Evolutionary conservation across 2,113 vertebrate genomes (phyloP).

Genomic region (Mastomys coucha): DNA sequence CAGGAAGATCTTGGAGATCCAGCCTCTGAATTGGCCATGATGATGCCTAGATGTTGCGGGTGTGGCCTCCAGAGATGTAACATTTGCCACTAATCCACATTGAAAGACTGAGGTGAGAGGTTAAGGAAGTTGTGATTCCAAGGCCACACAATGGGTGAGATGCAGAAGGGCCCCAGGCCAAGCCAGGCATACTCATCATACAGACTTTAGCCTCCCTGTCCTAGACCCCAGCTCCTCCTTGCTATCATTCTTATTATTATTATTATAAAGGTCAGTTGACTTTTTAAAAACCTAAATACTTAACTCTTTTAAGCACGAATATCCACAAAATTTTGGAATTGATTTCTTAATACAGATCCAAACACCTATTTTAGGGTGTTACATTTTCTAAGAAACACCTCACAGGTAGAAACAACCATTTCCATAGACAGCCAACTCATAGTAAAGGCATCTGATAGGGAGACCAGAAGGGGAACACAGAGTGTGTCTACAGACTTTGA

Average conservation of each 20-base stretch:
- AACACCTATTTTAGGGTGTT: not conserved
- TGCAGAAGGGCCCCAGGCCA: no score
- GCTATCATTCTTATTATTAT: not conserved
- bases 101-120: not conserved
- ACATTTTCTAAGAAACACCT: not conserved
- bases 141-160: not conserved
- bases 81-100: not conserved
- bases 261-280: not conserved
- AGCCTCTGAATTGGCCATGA: not conserved
- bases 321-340: not conserved
- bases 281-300: conserved; percentile 9
- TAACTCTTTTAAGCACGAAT: not conserved
- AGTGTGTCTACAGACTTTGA: not conserved
- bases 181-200: not conserved
- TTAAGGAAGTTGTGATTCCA: not conserved
- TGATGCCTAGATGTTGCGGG: not conserved
- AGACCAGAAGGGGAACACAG: not conserved
- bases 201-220: not conserved
- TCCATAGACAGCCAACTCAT: not conserved
- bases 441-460: no score
- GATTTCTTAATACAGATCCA: not conserved
- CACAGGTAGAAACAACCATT: not conserved
- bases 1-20: not conserved
- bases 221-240: not conserved
- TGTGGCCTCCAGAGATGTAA: not conserved